Evolutionary conservation across 2,888 invertebrate genomes (phyloP).

Genomic region (Drosophila koepferae): DNA sequence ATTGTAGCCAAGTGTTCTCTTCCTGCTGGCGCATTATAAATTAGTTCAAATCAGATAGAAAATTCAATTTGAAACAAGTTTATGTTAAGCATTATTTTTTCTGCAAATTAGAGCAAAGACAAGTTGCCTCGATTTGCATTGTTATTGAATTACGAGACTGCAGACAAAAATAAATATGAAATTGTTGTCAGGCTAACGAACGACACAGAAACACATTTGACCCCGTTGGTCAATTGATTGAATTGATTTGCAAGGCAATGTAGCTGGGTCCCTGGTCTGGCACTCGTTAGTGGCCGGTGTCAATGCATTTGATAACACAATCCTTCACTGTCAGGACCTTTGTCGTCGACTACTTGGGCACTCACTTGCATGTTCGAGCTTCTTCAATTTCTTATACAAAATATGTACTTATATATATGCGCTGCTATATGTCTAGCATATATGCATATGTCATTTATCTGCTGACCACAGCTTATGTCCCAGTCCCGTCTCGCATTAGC

Average conservation of each 20-base stretch:
- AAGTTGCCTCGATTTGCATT: slow-evolving; percentile 8
- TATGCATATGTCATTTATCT: slow-evolving; percentile 28
- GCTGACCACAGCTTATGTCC: slow-evolving; percentile 43
- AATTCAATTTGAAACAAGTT: not conserved
- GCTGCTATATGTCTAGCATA: not conserved
- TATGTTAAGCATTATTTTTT: not conserved
- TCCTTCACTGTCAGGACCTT: slow-evolving; percentile 58
- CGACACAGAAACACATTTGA: slow-evolving; percentile 42
- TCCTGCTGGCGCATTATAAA: not conserved
- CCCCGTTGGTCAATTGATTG: slow-evolving; percentile 45
- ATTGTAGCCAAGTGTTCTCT: not conserved
- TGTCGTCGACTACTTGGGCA: slow-evolving; percentile 34
- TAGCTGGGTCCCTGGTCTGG: slow-evolving; percentile 22
- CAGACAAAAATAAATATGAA: slow-evolving; percentile 33
- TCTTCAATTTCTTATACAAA: slow-evolving; percentile 46
- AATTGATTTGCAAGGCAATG: slow-evolving; percentile 74
- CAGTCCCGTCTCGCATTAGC: slow-evolving; percentile 42
- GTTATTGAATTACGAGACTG: slow-evolving; percentile 5
- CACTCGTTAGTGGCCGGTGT: slow-evolving; percentile 56
- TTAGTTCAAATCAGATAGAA: not conserved
- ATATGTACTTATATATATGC: not conserved
- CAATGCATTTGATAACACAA: slow-evolving; percentile 73
- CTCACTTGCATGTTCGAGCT: slow-evolving; percentile 37
- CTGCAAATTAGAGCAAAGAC: not conserved
- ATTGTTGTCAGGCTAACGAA: slow-evolving; percentile 56